Evolutionary conservation across 2,888 invertebrate genomes (phyloP).

Genomic region (Carabus problematicus): DNA sequence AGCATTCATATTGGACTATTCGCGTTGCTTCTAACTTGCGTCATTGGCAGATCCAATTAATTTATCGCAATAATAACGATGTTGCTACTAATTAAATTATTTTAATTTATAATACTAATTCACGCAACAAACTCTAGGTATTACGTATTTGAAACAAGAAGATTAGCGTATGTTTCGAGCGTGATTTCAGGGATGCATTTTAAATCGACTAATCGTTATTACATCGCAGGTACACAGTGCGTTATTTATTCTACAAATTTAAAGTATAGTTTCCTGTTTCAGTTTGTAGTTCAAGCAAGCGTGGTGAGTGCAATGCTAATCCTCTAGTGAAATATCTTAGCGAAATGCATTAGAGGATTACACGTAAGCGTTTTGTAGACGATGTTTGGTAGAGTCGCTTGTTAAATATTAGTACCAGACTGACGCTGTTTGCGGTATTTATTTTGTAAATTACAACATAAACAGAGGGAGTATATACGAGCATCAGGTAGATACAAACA

Average conservation of each 20-base stretch:
- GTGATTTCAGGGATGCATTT: background rate
- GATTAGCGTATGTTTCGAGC: background rate
- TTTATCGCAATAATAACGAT: conserved; percentile 24
- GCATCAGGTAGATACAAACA: background rate
- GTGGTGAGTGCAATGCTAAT: conserved; percentile 28
- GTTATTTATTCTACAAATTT: background rate
- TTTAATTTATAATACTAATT: no score
- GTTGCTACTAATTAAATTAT: no score
- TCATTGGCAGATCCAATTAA: conserved; percentile 32
- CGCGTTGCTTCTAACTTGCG: background rate
- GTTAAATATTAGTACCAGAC: conserved; percentile 29
- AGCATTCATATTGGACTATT: background rate
- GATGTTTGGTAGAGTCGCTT: conserved; percentile 7
- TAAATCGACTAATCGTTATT: background rate
- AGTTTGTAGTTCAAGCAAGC: background rate
- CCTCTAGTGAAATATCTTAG: conserved; percentile 26
- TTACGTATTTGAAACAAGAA: conserved; percentile 6
- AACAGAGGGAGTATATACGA: conserved; percentile 19
- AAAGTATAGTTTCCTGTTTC: background rate
- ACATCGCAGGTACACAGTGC: background rate
- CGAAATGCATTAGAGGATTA: conserved; percentile 35
- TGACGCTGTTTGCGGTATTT: conserved; percentile 18
- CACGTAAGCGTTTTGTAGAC: conserved; percentile 16
- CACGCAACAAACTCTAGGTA: no score
- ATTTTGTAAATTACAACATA: conserved; percentile 31